Conservation (phyloP, 2,888 invertebrate genomes). For the Drosophila suboccidentalis region DNA sequence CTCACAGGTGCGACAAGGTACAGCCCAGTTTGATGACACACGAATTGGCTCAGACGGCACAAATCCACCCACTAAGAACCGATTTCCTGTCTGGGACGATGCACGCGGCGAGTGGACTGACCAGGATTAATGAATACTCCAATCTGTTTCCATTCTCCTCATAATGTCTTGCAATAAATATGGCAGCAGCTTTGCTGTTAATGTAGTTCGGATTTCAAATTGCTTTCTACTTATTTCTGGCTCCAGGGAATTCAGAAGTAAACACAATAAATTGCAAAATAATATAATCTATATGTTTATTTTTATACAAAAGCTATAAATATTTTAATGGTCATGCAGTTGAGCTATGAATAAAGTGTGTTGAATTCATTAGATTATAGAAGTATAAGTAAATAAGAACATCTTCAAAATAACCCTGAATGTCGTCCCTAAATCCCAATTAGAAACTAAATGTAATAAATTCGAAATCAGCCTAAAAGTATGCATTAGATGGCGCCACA, state of each 20-base stretch:
- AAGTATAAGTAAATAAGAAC: neutral
- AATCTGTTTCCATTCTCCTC: neutral
- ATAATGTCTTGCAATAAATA: slow-evolving; percentile 4
- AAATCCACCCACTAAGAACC: slow-evolving; percentile 32
- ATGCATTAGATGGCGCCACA: slow-evolving; percentile 13
- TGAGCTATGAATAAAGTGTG: too few species aligned
- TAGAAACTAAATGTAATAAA: neutral
- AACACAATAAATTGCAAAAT: neutral
- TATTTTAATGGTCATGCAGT: too few species aligned
- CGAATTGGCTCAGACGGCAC: slow-evolving; percentile 39
- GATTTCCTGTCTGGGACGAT: slow-evolving; percentile 76
- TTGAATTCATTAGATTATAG: too few species aligned
- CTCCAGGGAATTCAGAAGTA: neutral
- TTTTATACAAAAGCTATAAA: too few species aligned
- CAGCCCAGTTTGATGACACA: slow-evolving; percentile 41
- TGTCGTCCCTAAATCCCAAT: neutral
- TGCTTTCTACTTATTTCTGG: slow-evolving; percentile 7
- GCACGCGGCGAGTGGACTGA: slow-evolving; percentile 62
- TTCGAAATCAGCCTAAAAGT: slow-evolving; percentile 20
- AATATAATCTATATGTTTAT: neutral
- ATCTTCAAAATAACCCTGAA: neutral
- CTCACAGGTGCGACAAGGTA: slow-evolving; percentile 45
- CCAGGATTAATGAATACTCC: slow-evolving; percentile 23
- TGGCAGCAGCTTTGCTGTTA: neutral
- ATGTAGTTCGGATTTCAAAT: neutral